Percentiles rank a stretch among this genome's conserved stretches.
These are phyloP conservation scores for Blera fallax DNA, from an alignment of 2,888 invertebrate genomes.

Conservation along the genomic window DNA sequence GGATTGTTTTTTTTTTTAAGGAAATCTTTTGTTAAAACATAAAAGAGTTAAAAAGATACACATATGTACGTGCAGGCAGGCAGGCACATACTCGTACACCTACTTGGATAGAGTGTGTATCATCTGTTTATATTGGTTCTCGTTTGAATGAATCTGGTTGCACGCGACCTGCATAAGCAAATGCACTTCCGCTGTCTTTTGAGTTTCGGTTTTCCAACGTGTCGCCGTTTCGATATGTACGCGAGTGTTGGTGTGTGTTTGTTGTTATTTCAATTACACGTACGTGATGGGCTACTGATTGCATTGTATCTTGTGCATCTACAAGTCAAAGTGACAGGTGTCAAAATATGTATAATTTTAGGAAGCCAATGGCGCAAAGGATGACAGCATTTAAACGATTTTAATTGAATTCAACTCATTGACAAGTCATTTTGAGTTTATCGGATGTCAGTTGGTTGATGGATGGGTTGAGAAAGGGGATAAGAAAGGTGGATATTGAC, in stretches of 20 bases:
- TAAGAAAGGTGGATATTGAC: background rate
- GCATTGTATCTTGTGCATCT: slow-evolving; percentile 65
- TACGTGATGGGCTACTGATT: slow-evolving; percentile 69
- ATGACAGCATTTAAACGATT: slow-evolving; percentile 59
- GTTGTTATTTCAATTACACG: slow-evolving; percentile 67
- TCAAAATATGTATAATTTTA: slow-evolving; percentile 62
- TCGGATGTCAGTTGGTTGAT: slow-evolving; percentile 58
- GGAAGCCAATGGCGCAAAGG: slow-evolving; percentile 54
- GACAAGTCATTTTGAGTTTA: slow-evolving; percentile 56
- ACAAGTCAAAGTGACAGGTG: slow-evolving; percentile 70
- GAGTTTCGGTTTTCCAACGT: slow-evolving; percentile 45
- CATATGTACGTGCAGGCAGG: background rate
- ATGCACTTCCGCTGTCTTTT: slow-evolving; percentile 70
- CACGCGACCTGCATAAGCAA: slow-evolving; percentile 73
- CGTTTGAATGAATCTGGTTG: slow-evolving; percentile 70
- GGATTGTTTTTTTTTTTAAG: slow-evolving; percentile 52
- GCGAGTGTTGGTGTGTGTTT: slow-evolving; percentile 17
- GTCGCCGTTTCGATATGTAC: background rate
- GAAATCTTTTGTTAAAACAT: slow-evolving; percentile 69
- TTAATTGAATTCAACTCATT: slow-evolving; percentile 66
- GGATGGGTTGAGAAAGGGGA: slow-evolving; percentile 26
- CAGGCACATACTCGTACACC: background rate
- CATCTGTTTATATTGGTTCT: slow-evolving; percentile 58
- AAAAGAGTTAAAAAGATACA: slow-evolving; percentile 34
- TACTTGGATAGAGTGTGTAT: background rate